phyloP scores from a whole-genome alignment of 2,797 vertebrate genomes.

The Hippopotamyrus pictus region DNA sequence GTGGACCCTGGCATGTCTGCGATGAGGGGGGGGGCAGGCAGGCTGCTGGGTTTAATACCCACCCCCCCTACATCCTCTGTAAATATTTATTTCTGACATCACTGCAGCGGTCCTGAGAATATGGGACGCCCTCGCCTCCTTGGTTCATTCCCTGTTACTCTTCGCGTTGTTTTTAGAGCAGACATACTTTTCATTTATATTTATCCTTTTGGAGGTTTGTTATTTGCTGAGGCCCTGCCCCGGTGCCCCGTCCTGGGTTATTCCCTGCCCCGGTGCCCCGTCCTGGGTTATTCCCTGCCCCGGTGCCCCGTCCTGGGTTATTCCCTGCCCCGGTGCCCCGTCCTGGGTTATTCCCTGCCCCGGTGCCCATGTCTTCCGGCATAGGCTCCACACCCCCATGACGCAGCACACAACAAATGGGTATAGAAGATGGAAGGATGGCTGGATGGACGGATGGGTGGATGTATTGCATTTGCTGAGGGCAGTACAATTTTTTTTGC shows the following conservation, averaged over 20 bases:
- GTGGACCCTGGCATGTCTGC: background rate
- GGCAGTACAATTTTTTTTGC: too few species aligned
- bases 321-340: background rate
- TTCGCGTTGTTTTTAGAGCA: too few species aligned
- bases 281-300: background rate
- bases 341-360: background rate
- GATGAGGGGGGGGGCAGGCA: background rate
- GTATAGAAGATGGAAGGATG: background rate
- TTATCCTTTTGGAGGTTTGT: background rate
- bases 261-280: too few species aligned
- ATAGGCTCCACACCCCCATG: background rate
- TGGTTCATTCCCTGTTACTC: background rate
- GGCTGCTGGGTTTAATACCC: background rate
- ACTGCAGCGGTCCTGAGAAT: background rate
- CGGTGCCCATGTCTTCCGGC: background rate
- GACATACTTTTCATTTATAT: background rate
- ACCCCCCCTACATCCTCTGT: background rate
- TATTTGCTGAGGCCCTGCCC: background rate
- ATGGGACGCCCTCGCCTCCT: background rate
- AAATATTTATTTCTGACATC: background rate
- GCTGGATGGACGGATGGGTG: too few species aligned
- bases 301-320: background rate
- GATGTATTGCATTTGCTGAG: too few species aligned
- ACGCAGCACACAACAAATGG: background rate
- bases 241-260: background rate